phyloP scores from a whole-genome alignment of 2,113 vertebrate species.

The Bujurquina vittata region DNA sequence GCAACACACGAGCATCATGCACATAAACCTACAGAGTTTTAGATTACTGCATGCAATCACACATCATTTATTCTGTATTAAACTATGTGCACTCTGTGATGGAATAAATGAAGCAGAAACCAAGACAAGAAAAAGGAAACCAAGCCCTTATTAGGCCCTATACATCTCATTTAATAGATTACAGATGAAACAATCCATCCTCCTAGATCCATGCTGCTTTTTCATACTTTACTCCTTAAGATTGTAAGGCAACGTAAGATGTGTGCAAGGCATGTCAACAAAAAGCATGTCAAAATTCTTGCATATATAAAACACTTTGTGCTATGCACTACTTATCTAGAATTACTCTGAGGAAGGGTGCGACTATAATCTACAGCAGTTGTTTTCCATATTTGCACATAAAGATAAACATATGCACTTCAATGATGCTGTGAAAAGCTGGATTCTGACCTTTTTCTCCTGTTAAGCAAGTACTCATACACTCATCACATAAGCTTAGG shows the following conservation, averaged over 20 bases:
- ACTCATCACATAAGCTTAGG: background rate
- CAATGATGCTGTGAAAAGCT: background rate
- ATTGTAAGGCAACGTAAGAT: background rate
- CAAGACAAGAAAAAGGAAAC: background rate
- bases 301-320: too few relatives aligned
- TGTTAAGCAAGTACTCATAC: background rate
- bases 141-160: background rate
- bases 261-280: background rate
- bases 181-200: background rate
- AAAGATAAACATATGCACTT: background rate
- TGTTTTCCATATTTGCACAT: background rate
- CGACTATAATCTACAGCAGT: background rate
- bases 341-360: background rate
- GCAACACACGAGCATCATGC: background rate
- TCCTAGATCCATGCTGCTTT: background rate
- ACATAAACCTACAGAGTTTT: background rate
- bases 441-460: background rate
- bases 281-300: background rate
- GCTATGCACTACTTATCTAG: background rate
- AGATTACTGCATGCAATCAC: background rate
- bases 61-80: background rate
- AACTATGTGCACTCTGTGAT: background rate
- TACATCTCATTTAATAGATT: background rate
- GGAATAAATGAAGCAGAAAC: background rate
- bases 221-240: background rate